Conservation (phyloP, 2,797 vertebrate species). For the Lithobates sylvaticus region DNA sequence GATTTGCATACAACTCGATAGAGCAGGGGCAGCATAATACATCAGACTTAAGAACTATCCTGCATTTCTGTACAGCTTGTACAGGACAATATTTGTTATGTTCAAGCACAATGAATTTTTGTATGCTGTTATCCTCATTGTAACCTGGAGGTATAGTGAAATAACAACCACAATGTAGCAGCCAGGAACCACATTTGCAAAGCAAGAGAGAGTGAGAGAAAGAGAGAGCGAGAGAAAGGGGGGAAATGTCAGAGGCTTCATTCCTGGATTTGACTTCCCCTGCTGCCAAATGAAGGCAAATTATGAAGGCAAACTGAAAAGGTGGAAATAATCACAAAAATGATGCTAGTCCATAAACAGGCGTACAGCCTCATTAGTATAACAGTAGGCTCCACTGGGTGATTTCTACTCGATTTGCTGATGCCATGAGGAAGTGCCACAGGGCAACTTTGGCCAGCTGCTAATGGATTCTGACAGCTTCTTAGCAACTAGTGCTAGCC, state of each 20-base stretch:
- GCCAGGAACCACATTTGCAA: slow-evolving; percentile 83
- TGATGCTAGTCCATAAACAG: slow-evolving; percentile 91
- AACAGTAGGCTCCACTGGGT: slow-evolving; percentile 89
- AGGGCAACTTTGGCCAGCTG: slow-evolving; percentile 91
- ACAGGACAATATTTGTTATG: neutral
- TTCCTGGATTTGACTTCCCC: slow-evolving; percentile 80
- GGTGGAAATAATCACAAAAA: slow-evolving; percentile 96
- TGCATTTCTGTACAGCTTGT: neutral
- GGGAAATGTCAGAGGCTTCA: slow-evolving; percentile 82
- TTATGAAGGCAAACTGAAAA: slow-evolving; percentile 78
- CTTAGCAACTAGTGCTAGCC: slow-evolving; percentile 92
- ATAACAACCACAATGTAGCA: slow-evolving; percentile 75
- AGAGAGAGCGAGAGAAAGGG: neutral
- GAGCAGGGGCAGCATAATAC: neutral
- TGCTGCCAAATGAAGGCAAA: slow-evolving; percentile 80
- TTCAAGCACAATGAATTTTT: neutral
- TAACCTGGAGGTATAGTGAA: slow-evolving; percentile 73
- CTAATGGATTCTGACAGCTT: slow-evolving; percentile 98
- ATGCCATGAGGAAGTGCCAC: slow-evolving; percentile 93
- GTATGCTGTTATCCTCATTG: slow-evolving; percentile 68
- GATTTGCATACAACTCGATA: neutral
- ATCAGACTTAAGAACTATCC: neutral
- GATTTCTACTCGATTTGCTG: slow-evolving; percentile 89
- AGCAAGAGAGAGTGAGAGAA: neutral
- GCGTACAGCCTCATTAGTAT: slow-evolving; percentile 96